Evolutionary conservation across 2,888 invertebrate genomes (phyloP).

Genomic region (Melipona bicolor): DNA sequence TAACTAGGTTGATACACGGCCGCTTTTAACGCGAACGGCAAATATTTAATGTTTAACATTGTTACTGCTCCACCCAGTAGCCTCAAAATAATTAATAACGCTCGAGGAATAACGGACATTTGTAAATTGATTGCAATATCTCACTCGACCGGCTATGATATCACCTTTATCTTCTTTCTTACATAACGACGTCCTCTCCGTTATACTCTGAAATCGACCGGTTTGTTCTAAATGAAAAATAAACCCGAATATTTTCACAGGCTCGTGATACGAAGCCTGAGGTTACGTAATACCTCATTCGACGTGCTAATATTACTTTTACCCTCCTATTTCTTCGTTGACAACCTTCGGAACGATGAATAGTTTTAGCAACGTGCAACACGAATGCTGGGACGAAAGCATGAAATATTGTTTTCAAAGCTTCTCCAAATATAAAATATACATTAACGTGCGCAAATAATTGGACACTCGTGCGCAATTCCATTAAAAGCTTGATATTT

Average conservation of each 20-base stretch:
- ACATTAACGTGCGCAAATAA: no score
- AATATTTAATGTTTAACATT: not conserved
- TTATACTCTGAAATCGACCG: not conserved
- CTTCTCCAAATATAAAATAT: no score
- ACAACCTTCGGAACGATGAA: not conserved
- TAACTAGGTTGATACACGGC: conserved; percentile 5
- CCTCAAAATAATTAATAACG: conserved; percentile 11
- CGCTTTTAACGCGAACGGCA: not conserved
- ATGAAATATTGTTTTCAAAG: no score
- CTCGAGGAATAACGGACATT: not conserved
- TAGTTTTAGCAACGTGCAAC: no score
- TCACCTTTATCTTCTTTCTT: conserved; percentile 3
- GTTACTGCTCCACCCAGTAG: not conserved
- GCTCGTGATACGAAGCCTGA: not conserved
- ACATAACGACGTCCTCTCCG: not conserved
- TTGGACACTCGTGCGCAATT: no score
- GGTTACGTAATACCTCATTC: not conserved
- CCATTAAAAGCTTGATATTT: no score
- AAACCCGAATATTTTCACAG: not conserved
- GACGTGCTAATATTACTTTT: not conserved
- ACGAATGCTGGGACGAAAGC: no score
- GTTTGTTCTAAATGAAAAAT: not conserved
- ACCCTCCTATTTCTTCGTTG: not conserved
- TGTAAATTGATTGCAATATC: conserved; percentile 6
- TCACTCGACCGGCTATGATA: no score